A percentile compares a stretch with the other conserved stretches of the same genome.
Conservation (phyloP, 2,113 vertebrate species). For the Prochilodus magdalenae region DNA sequence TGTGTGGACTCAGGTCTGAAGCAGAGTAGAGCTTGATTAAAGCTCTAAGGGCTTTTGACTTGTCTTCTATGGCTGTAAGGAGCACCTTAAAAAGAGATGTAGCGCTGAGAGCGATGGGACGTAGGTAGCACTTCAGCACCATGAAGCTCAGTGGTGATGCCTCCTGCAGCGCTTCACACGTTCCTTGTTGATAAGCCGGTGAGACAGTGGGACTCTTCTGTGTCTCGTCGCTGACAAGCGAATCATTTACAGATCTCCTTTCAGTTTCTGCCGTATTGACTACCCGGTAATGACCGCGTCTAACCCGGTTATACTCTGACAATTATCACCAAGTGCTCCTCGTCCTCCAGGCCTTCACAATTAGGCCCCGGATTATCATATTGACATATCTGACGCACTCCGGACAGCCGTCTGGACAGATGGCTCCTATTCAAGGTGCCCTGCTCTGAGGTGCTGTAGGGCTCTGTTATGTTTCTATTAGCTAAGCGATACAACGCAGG, state of each 20-base stretch:
- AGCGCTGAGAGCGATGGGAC: too few relatives aligned
- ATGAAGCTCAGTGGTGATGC: neutral
- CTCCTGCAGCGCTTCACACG: neutral
- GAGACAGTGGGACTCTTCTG: neutral
- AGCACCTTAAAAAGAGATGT: too few relatives aligned
- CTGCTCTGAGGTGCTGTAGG: neutral
- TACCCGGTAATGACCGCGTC: conserved; percentile 45
- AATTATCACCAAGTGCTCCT: conserved; percentile 53
- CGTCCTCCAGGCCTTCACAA: conserved; percentile 58
- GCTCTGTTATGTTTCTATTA: neutral
- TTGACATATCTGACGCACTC: conserved; percentile 71
- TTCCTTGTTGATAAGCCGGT: conserved; percentile 13
- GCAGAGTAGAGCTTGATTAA: too few relatives aligned
- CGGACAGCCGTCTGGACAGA: conserved; percentile 37
- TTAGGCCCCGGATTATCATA: conserved; percentile 72
- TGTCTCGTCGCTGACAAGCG: conserved; percentile 33
- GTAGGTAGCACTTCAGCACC: too few relatives aligned
- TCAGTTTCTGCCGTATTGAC: conserved; percentile 62
- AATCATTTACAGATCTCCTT: conserved; percentile 46
- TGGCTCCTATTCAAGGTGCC: neutral
- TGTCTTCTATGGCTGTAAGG: too few relatives aligned
- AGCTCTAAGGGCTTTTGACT: too few relatives aligned
- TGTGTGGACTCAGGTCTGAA: too few relatives aligned
- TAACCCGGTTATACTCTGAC: conserved; percentile 54
- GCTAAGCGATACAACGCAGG: neutral